These are phyloP conservation scores for Strix uralensis DNA, from an alignment of 2,113 vertebrate genomes.

Conservation along the genomic window DNA sequence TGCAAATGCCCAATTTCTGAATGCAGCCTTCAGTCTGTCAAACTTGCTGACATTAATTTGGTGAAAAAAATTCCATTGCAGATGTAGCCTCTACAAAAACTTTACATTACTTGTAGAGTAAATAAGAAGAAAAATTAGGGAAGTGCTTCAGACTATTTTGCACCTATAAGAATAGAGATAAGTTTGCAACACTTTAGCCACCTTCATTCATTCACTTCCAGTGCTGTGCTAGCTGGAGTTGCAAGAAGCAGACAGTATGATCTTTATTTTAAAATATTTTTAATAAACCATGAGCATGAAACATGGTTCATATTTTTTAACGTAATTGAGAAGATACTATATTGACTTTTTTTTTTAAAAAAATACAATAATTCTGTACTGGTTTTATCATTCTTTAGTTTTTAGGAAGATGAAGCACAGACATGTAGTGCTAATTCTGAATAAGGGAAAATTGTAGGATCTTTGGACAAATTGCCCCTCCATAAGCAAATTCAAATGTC, in stretches of 20 bases:
- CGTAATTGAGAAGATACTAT: background rate
- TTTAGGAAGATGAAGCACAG: background rate
- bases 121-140: background rate
- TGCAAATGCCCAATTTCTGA: background rate
- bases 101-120: background rate
- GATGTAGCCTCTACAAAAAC: background rate
- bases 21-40: background rate
- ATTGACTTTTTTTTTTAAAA: background rate
- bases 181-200: background rate
- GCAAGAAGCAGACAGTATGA: background rate
- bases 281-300: background rate
- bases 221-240: background rate
- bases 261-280: background rate
- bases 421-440: background rate
- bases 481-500: conserved; percentile 49
- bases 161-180: background rate
- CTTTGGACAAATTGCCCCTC: conserved; percentile 20
- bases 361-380: background rate
- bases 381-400: background rate
- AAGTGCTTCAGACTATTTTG: background rate
- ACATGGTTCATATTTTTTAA: background rate
- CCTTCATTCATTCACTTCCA: background rate
- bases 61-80: background rate
- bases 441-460: background rate
- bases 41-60: background rate